Conservation (phyloP, 2,888 invertebrate genomes). For the Sarcophaga variegata region DNA sequence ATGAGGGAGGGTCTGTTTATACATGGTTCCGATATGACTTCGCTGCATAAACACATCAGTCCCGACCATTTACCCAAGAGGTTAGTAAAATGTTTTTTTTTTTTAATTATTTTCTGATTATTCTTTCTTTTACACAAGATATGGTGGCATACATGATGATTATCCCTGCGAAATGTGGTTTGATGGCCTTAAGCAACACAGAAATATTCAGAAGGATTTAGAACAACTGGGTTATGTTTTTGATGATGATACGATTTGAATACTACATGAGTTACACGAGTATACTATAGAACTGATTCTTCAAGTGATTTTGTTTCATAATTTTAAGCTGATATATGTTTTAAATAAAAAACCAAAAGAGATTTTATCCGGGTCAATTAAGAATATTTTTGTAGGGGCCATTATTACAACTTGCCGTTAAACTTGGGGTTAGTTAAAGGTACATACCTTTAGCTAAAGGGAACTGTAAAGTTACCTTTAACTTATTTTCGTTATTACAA, state of each 20-base stretch:
- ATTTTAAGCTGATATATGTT: slow-evolving; percentile 3
- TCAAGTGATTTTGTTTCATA: not conserved
- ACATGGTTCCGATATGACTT: slow-evolving; percentile 88
- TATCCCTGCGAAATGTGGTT: slow-evolving; percentile 90
- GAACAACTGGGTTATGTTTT: slow-evolving; percentile 85
- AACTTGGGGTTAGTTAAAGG: too few species aligned
- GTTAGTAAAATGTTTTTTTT: slow-evolving; percentile 69
- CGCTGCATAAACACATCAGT: slow-evolving; percentile 88
- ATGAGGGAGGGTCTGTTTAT: slow-evolving; percentile 85
- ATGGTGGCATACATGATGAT: slow-evolving; percentile 85
- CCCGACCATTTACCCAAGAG: slow-evolving; percentile 87
- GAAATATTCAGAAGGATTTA: slow-evolving; percentile 85
- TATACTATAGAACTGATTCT: slow-evolving; percentile 31
- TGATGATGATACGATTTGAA: slow-evolving; percentile 65
- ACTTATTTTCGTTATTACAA: too few species aligned
- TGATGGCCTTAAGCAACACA: slow-evolving; percentile 84
- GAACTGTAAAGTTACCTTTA: too few species aligned
- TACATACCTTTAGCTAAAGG: too few species aligned
- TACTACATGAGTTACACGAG: not conserved
- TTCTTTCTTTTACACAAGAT: slow-evolving; percentile 71
- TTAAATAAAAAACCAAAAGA: not conserved
- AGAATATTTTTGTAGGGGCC: too few species aligned
- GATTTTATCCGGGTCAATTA: too few species aligned
- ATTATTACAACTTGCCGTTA: too few species aligned
- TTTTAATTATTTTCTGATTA: not conserved